Evolutionary conservation across 2,797 vertebrate genomes (phyloP), one percentile per base, ranked within the genome.

Genomic region (Otus scops): DNA sequence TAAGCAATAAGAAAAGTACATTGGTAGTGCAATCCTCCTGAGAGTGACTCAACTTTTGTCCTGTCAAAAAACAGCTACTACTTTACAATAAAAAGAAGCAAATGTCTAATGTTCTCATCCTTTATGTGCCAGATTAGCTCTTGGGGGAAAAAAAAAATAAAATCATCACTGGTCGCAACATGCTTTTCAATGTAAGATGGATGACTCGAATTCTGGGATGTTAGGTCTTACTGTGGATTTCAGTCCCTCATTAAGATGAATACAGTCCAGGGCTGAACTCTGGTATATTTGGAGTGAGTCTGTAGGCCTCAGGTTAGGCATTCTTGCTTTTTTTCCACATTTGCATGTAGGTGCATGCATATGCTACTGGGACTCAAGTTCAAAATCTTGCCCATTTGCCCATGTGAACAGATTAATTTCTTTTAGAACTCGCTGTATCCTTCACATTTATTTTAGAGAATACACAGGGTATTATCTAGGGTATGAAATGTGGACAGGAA

Each of bases 41-140:
- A 86, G 80, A 78, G 32, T n/a, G 34, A 85, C 65, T 89, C 92
- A 93, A 45, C 69, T 81, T 75, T 47, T 54, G 27, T 83, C 57
- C 65, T 74, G 69, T 83, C 74, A 88, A 86, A 78, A 89, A 85
- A 0, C 26, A 91, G 73, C 65, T 89, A 88, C 76, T 85, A 27
- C 47, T 92, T 73, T 81, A 41, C 57, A 91, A 81, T 32, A 93
- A 90, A 87, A 95, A 82, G 38, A 57, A 89, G 47, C 14, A 65
- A 93, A 88, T 63, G n/a, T 81, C 57, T 88, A 69, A 88, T 21
- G 3, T 56, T 93, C 69, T 92, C 23, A 84, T 88, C n/a, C 36
- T 92, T 86, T 93, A 90, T 73, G 32, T n/a, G 69, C 61, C 69
- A 93, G 88, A 81, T 85, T 80, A 83, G 65, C 73, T 95, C 50